phyloP scores from a whole-genome alignment of 2,113 vertebrate genomes.

The Semnornis frantzii region DNA sequence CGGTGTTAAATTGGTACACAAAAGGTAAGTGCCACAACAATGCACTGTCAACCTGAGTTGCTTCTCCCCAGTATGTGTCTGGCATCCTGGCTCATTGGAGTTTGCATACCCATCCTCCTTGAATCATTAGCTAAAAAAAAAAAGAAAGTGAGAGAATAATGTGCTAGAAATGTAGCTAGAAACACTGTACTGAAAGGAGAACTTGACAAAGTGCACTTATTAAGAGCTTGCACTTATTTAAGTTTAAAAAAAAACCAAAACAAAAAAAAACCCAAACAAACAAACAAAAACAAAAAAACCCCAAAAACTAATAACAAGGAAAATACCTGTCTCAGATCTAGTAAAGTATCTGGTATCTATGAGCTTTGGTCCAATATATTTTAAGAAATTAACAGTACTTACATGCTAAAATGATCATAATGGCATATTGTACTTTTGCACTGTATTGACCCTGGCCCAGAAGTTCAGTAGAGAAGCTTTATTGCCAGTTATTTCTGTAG shows the following conservation, averaged over 20 bases:
- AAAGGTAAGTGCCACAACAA: not conserved
- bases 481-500: not conserved
- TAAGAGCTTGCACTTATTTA: not conserved
- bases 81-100: not conserved
- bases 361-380: not conserved
- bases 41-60: not conserved
- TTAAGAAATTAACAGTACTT: not conserved
- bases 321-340: not conserved
- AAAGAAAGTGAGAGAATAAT: not conserved
- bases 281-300: too few species aligned
- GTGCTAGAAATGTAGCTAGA: not conserved
- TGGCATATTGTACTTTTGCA: not conserved
- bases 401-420: not conserved
- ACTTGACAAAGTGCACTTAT: not conserved
- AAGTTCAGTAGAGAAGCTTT: not conserved
- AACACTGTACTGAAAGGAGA: not conserved
- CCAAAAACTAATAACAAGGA: not conserved
- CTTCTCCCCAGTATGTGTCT: not conserved
- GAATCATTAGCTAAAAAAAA: not conserved
- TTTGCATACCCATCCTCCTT: not conserved
- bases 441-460: not conserved
- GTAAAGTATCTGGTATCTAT: not conserved
- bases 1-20: not conserved
- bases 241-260: not conserved
- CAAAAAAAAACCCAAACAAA: too few species aligned